Percentiles rank a stretch among this genome's conserved stretches.
Conservation (phyloP, 2,113 vertebrate genomes). For the Myotis lucifugus region DNA sequence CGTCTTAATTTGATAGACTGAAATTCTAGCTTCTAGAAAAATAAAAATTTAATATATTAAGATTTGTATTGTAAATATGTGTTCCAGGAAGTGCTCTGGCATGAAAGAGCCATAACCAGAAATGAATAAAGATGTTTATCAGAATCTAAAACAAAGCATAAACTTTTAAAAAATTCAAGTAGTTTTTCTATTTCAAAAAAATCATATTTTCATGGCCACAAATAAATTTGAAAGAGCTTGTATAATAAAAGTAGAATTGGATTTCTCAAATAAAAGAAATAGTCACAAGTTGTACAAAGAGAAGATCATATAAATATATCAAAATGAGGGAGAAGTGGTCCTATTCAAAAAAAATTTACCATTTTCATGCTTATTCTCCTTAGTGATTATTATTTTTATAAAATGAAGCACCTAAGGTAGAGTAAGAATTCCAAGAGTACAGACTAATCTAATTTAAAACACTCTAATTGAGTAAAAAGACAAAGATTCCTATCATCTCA, state of each 20-base stretch:
- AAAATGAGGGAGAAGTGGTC: background rate
- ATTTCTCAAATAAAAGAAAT: slow-evolving; percentile 32
- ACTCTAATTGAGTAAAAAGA: background rate
- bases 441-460: background rate
- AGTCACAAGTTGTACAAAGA: slow-evolving; percentile 8
- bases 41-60: background rate
- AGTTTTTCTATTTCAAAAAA: background rate
- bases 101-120: background rate
- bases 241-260: background rate
- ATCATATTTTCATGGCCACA: background rate
- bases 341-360: slow-evolving; percentile 4
- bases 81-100: background rate
- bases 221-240: background rate
- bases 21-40: slow-evolving; percentile 45
- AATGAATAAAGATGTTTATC: background rate
- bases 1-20: background rate
- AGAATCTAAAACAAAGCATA: slow-evolving; percentile 26
- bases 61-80: background rate
- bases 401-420: background rate
- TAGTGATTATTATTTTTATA: slow-evolving; percentile 35
- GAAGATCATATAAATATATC: background rate
- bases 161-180: background rate
- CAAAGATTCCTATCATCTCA: background rate
- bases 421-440: slow-evolving; percentile 10
- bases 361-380: background rate